Base-by-base conservation (phyloP, 30 jellyfish, hydroid and myxozoan genomes). In the Aurelia aurita region DNA sequence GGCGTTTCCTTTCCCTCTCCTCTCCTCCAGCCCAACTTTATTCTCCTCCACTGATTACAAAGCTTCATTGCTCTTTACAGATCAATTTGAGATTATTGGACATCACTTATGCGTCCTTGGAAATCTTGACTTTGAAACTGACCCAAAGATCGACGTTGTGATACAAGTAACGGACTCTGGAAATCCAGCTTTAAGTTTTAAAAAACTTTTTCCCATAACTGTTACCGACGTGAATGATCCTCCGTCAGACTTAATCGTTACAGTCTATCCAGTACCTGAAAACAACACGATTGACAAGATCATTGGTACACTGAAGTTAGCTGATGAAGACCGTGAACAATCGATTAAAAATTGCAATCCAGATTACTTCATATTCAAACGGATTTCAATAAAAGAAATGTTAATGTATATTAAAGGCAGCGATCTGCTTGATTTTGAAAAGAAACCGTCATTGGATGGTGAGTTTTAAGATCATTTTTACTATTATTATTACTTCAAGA, bases 211-310 rank as follows among this genome's bases (percentile, higher is more conserved):
- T 60, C 72, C 51, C 59, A 76, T 91, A 19, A 85, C 88, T 2
- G 84, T 91, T n/a, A 66, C 83, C 27, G 96, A 91, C 64, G 80
- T 69, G 77, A 91, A 91, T 60, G 98, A 91, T 85, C 82, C 90
- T 10, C 98, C 98, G 31, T 82, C 96, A 0, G 85, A 88, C 57
- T 65, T 91, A 26, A 57, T 89, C 0, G 74, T 54, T 21, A 77
- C 90, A 1, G 66, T 87, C 3, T 75, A 85, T 39, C 96, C 85
- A 29, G 84, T 82, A 14, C 69, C 81, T 5, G 82, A 90, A 61
- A 91, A 90, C 69, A 90, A 84, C 62, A 60, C 86, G 28, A 44
- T 28, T 51, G 70, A 82, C 74, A 80, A 67, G 88, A 45, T 71
- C 10, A 82, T 90, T 14, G 97, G 92, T 25, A 72, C 31, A 16